phyloP scores from a whole-genome alignment of 2,113 vertebrate species.

The Oreotrochilus melanogaster region DNA sequence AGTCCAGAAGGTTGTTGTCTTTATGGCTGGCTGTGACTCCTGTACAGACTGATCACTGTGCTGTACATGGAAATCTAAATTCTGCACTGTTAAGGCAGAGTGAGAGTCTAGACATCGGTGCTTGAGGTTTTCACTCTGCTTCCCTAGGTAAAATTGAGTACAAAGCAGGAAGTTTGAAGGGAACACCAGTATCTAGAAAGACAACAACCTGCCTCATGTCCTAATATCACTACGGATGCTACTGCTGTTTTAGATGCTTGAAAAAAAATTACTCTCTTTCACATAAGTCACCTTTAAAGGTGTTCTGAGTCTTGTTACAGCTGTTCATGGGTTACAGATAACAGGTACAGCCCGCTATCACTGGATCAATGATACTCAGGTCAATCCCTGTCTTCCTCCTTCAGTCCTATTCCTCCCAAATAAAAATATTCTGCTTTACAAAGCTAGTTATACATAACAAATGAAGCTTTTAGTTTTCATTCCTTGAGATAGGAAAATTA shows the following conservation, averaged over 20 bases:
- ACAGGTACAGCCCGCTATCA: neutral
- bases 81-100: neutral
- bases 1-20: neutral
- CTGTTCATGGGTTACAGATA: neutral
- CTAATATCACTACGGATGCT: neutral
- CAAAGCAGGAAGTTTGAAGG: neutral
- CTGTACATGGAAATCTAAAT: neutral
- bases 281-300: neutral
- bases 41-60: neutral
- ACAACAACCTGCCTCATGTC: neutral
- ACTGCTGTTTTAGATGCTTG: neutral
- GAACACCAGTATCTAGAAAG: neutral
- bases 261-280: rapidly evolving
- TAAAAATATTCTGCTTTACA: neutral
- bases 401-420: neutral
- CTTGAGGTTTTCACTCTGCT: neutral
- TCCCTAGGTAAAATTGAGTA: neutral
- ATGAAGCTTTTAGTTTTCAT: neutral
- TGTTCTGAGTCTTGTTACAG: neutral
- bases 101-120: neutral
- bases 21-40: neutral
- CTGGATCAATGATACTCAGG: neutral
- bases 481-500: neutral
- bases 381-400: neutral
- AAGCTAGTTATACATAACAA: neutral